A percentile compares a stretch with the other conserved stretches of the same genome.
phyloP scores from a whole-genome alignment of 2,113 vertebrate species.

The Rhinichthys klamathensis region DNA sequence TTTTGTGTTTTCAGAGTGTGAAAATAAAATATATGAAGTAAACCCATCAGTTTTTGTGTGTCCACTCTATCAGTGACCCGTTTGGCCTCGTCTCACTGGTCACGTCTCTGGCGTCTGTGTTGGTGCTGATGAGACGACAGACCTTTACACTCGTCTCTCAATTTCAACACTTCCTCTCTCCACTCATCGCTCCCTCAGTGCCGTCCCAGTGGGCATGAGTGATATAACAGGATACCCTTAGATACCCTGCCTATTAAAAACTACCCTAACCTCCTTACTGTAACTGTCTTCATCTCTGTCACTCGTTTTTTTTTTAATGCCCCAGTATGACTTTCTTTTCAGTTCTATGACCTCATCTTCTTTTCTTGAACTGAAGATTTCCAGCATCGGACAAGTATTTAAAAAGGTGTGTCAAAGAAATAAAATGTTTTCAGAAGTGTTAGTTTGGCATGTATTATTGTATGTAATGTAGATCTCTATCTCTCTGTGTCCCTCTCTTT shows the following conservation, averaged over 20 bases:
- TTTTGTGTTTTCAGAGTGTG: slow-evolving; percentile 4
- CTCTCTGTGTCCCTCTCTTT: slow-evolving; percentile 59
- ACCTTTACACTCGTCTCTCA: slow-evolving; percentile 39
- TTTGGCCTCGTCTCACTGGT: neutral
- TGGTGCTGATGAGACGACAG: neutral
- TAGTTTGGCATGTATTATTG: neutral
- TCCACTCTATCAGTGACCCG: neutral
- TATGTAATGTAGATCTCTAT: neutral
- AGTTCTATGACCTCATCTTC: slow-evolving; percentile 48
- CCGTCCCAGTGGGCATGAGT: slow-evolving; percentile 34
- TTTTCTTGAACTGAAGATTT: neutral
- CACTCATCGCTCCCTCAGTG: slow-evolving; percentile 41
- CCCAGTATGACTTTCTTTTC: slow-evolving; percentile 39
- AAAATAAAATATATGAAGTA: slow-evolving; percentile 1
- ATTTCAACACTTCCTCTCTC: slow-evolving; percentile 21
- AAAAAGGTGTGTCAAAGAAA: neutral
- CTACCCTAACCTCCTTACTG: slow-evolving; percentile 56
- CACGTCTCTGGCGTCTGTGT: neutral
- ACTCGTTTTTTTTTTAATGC: neutral
- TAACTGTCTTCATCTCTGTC: slow-evolving; percentile 49
- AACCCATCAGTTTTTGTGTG: neutral
- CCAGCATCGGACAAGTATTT: neutral
- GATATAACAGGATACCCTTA: slow-evolving; percentile 58
- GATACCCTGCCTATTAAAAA: slow-evolving; percentile 54
- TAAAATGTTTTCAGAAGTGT: neutral